Percentiles rank a stretch among this genome's conserved stretches.
Conservation (phyloP, 2,113 vertebrate species). For the Procavia capensis region DNA sequence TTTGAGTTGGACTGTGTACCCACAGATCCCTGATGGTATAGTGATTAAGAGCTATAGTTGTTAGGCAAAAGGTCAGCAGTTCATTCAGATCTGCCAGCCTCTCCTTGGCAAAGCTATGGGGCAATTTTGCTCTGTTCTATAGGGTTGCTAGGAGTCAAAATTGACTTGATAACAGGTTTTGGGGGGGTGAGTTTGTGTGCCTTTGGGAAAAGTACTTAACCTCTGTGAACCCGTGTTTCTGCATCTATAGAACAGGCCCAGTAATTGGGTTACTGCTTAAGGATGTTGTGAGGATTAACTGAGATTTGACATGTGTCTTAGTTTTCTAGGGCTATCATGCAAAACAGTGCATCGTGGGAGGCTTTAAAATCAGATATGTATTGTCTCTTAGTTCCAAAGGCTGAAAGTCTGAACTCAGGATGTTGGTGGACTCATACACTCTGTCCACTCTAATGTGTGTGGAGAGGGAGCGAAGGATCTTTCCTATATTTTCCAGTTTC, state of each 20-base stretch:
- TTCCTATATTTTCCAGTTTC: not conserved
- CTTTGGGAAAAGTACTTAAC: not conserved
- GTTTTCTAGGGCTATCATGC: not conserved
- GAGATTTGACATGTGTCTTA: not conserved
- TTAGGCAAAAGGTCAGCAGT: too few species aligned
- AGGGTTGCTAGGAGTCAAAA: not conserved
- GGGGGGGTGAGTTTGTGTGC: not conserved
- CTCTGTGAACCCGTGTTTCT: not conserved
- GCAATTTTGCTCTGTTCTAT: too few species aligned
- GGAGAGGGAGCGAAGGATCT: not conserved
- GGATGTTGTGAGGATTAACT: fast-evolving
- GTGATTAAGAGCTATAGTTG: too few species aligned
- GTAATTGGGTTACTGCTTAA: fast-evolving
- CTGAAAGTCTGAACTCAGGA: too few species aligned
- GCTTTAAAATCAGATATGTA: not conserved
- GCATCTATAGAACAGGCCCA: not conserved
- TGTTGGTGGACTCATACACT: not conserved
- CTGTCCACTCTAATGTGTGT: not conserved
- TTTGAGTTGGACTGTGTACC: not conserved
- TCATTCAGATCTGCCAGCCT: not conserved
- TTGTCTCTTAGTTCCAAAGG: not conserved
- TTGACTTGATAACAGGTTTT: not conserved
- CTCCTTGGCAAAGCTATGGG: not conserved
- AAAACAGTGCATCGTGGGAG: not conserved
- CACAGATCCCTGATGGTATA: too few species aligned